Evolutionary conservation across 2,888 invertebrate species (phyloP), one percentile per base, ranked within the genome.

Genomic region (Dynastes hyllus): DNA sequence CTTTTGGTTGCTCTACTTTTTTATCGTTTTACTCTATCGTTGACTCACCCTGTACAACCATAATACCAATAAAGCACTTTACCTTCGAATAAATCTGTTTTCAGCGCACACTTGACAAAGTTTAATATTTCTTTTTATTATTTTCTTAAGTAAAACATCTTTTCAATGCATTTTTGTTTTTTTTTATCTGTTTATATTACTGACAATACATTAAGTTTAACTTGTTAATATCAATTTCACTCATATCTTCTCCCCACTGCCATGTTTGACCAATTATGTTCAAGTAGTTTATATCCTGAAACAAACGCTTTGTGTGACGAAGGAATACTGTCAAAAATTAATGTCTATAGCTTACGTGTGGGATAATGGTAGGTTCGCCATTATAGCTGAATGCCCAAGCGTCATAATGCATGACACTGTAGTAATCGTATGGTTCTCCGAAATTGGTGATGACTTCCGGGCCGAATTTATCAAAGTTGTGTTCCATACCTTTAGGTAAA

Each of bases 331-430:
- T 58, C 16, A 58, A n/a, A 16, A 22, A 27, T 22, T 58, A 16
- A 16, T 8, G 3, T 16, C 11, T 40, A 22, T 37, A 16, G 53
- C 69, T 77, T 69, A 77, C 77, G 11, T 53, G 50, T 55, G 78
- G 78, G 8, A 78, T n/a, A 37, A 95, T 94, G 0, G 95, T 95
- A 63, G 89, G 89, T 82, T 92, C 89, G 50, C 92, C 92, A 86
- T 94, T 93, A 84, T 91, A 92, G 0, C 94, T 92, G 85, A 95
- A 95, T 0, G 94, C 94, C 32, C 87, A 89, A 40, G 90, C 90
- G 63, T 93, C 91, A 84, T 95, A 95, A 85, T 95, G 95, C 93
- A 95, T 93, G 0, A 95, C 92, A 84, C 94, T 94, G 9, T 88
- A 89, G 82, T 94, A 95, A 87, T 95, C 95, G 83, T 95, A 95